A percentile compares a stretch with the other conserved stretches of the same genome.
phyloP scores from a whole-genome alignment of 2,888 invertebrate species.

The Iphiclides podalirius region DNA sequence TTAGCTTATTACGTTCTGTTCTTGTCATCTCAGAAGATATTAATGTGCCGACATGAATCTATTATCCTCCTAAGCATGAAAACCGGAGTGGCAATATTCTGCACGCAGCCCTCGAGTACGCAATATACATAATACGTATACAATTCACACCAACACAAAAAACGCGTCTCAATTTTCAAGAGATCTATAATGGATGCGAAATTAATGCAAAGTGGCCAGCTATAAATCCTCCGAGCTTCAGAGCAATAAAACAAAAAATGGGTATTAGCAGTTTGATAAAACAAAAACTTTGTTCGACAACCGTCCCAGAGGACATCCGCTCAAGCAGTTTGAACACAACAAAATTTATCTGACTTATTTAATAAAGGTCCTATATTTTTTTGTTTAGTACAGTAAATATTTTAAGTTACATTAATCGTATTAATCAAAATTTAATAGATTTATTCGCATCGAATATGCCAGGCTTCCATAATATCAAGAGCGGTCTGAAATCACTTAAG shows the following conservation, averaged over 20 bases:
- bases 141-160: constrained; percentile 58
- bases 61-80: constrained; percentile 6
- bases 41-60: constrained; percentile 16
- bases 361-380: constrained; percentile 8
- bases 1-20: constrained; percentile 30
- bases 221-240: constrained; percentile 70
- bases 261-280: constrained; percentile 72
- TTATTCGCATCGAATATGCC: neutral
- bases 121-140: constrained; percentile 41
- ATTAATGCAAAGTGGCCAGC: constrained; percentile 74
- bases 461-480: neutral
- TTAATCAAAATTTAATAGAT: neutral
- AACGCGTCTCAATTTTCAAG: constrained; percentile 55
- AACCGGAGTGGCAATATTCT: constrained; percentile 29
- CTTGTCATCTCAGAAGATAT: constrained; percentile 16
- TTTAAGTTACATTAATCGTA: too few species aligned
- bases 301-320: constrained; percentile 55
- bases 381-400: too few species aligned
- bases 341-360: constrained; percentile 18
- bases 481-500: constrained; percentile 4
- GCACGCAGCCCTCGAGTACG: constrained; percentile 33
- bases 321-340: constrained; percentile 28
- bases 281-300: constrained; percentile 73
- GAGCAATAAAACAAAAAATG: constrained; percentile 75
- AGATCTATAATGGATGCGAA: constrained; percentile 72